Base-by-base conservation (phyloP, 1,140 invertebrate genomes). In the Pseudoatta argentina region DNA sequence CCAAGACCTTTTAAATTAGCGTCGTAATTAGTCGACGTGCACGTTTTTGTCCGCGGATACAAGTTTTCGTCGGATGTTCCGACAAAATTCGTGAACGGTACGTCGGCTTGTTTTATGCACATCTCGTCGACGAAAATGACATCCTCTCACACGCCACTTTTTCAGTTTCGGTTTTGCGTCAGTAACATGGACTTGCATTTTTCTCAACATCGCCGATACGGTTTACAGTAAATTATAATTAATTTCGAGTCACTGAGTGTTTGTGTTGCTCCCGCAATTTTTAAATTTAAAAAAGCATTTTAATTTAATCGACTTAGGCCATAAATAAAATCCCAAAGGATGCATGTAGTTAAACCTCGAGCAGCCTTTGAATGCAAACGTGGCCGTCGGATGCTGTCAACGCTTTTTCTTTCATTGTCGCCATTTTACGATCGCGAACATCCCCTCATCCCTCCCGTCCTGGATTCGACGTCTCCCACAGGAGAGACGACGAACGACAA, bases 1-100 rank as follows among this genome's bases (percentile, higher is more conserved):
- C 55, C 12, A 83, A 83, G 79, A 83, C 79, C 73, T 75, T 83
- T 83, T 83, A 75, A 83, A 83, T 83, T 83, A 83, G 79, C 57
- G 55, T 16, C 24, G 39, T 83, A 83, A 83, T 83, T 83, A 83
- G 44, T 57, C 39, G 69, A 83, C 79, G 55, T 75, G 69, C 39
- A 7, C 69, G 39, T 83, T 83, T 73, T 83, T 55, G 51, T 53
- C 6, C 12, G 24, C 53, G 34, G 51, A 48, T 73, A 83, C 44
- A 55, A 75, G 55, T 51, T 83, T 51, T 24, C 39, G 69, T 34
- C 39, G 66, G 27, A n/a, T 48, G 30, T 14, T 24, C 18, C 77
- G 48, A 34, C 67, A 59, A 73, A 82, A 73, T 82, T 61, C 55
- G 55, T 14, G 55, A 59, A 21, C 63, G 61, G 18, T 48, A 30